These are phyloP conservation scores for Trachelus tabidus DNA, from an alignment of 2,888 invertebrate genomes.

Conservation along the genomic window DNA sequence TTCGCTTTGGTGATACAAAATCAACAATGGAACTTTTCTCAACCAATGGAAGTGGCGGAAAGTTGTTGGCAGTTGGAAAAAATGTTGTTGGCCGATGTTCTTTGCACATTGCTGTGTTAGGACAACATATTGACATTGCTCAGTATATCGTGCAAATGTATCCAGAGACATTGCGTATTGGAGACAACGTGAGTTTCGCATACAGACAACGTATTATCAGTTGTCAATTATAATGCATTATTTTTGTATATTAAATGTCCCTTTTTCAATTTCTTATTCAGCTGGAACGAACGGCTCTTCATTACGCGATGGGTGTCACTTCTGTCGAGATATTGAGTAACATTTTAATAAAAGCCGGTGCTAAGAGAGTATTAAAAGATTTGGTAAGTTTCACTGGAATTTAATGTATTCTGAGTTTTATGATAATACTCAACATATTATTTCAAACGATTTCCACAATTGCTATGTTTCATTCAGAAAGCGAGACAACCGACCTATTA, in stretches of 20 bases:
- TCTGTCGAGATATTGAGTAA: slow-evolving; percentile 84
- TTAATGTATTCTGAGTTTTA: background rate
- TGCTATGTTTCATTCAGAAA: slow-evolving; percentile 66
- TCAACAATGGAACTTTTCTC: slow-evolving; percentile 70
- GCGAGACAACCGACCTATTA: slow-evolving; percentile 92
- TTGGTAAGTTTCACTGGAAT: slow-evolving; percentile 67
- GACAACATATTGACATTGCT: slow-evolving; percentile 84
- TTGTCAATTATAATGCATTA: background rate
- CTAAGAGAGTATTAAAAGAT: slow-evolving; percentile 86
- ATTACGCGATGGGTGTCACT: slow-evolving; percentile 91
- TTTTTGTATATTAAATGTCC: background rate
- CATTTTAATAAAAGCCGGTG: slow-evolving; percentile 84
- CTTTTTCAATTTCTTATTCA: slow-evolving; percentile 59
- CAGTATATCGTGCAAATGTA: slow-evolving; percentile 79
- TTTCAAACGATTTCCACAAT: background rate
- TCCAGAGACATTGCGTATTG: slow-evolving; percentile 79
- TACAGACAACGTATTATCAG: background rate
- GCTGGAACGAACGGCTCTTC: slow-evolving; percentile 88
- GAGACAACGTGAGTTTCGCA: slow-evolving; percentile 81
- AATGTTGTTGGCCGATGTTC: slow-evolving; percentile 81
- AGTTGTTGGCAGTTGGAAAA: slow-evolving; percentile 71
- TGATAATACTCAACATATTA: background rate
- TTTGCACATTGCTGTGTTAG: slow-evolving; percentile 87
- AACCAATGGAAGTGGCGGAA: slow-evolving; percentile 68
- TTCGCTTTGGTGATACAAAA: slow-evolving; percentile 74